Evolutionary conservation across 2,797 vertebrate species (phyloP).

Genomic region (Mormyrops boulengeri): DNA sequence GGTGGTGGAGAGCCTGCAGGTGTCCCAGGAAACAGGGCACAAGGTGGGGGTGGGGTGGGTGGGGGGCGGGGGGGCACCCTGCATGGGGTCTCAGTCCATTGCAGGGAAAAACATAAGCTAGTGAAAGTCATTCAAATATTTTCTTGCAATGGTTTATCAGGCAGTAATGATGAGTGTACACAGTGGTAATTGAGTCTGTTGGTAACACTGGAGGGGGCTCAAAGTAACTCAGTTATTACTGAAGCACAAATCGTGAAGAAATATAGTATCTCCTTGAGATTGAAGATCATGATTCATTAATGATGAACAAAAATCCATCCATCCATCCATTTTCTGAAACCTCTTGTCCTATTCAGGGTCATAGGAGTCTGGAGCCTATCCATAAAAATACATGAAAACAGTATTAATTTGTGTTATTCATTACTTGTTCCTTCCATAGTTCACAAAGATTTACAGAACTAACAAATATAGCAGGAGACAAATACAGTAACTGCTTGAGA

Average conservation of each 20-base stretch:
- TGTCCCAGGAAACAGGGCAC: not conserved
- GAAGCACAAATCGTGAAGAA: not conserved
- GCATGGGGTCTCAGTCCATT: not conserved
- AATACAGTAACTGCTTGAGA: not conserved
- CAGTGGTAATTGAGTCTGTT: not conserved
- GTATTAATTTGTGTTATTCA: not conserved
- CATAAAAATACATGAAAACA: not conserved
- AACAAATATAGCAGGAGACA: not conserved
- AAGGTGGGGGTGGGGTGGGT: not conserved
- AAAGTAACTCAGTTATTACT: not conserved
- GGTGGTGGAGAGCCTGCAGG: not conserved
- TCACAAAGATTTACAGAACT: not conserved
- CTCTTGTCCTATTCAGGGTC: not conserved
- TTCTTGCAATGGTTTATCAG: not conserved
- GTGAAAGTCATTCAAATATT: not conserved
- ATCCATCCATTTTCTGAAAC: not conserved
- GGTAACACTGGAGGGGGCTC: too few species aligned
- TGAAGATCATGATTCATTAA: not conserved
- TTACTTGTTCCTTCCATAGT: not conserved
- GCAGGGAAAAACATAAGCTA: not conserved
- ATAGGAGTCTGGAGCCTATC: not conserved
- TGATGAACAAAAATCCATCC: not conserved
- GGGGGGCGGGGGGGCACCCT: not conserved
- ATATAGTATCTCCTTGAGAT: not conserved
- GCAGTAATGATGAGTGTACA: not conserved